A percentile compares a stretch with the other conserved stretches of the same genome.
phyloP scores from a whole-genome alignment of 1,140 invertebrate species.

The roundworm (Caenorhabditis elegans) region DNA sequence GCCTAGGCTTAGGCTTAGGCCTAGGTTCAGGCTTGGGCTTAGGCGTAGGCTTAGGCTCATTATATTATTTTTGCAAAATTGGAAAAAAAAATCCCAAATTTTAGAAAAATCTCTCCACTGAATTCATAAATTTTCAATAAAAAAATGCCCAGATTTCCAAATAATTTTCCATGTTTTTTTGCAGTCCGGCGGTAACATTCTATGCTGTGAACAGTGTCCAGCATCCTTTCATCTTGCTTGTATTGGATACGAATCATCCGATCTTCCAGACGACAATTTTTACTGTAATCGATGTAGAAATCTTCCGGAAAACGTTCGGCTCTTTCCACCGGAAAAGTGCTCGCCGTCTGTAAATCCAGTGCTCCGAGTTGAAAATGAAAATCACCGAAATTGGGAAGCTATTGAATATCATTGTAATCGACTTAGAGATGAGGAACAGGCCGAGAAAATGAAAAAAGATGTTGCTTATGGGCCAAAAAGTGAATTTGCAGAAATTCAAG shows the following conservation, averaged over 20 bases:
- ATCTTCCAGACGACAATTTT: conserved; percentile 46
- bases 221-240: conserved; percentile 90
- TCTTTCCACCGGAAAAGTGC: not conserved
- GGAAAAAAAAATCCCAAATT: too few species aligned
- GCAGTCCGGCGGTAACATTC: conserved; percentile 86
- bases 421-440: not conserved
- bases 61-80: too few species aligned
- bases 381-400: not conserved
- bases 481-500: conserved; percentile 51
- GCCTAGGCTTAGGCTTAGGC: too few species aligned
- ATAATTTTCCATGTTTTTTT: too few species aligned
- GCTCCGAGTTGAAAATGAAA: not conserved
- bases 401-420: not conserved
- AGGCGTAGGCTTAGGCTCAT: too few species aligned
- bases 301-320: not conserved
- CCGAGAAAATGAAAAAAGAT: not conserved
- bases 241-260: conserved; percentile 50
- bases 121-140: too few species aligned
- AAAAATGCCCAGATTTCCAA: too few species aligned
- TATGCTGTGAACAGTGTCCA: conserved; percentile 91
- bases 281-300: conserved; percentile 44
- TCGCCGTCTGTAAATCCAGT: not conserved
- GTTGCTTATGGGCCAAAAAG: not conserved
- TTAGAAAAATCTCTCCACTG: too few species aligned
- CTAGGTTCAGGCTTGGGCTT: too few species aligned